Evolutionary conservation across 1,140 invertebrate genomes (phyloP), one percentile per base, ranked within the genome.

Genomic region (Pachypeltis micranthus): DNA sequence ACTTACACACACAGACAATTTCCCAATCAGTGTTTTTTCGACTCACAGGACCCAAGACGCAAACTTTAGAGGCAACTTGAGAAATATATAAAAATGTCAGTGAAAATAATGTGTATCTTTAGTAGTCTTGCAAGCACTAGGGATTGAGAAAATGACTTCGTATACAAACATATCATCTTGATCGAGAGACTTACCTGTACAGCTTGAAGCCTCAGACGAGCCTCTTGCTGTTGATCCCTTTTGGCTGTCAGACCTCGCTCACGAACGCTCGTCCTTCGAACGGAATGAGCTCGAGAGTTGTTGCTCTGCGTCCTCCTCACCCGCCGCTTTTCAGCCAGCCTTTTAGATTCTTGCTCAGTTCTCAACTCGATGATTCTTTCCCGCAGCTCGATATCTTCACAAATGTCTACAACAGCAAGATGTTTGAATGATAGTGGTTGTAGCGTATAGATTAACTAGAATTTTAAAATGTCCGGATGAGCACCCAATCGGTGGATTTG

Each of bases 181-280:
- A n/a, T n/a, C n/a, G n/a, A n/a, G n/a, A n/a, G n/a, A 69, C 64
- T 71, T 71, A 80, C 82, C 75, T 83, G 80, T 72, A 83, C 82
- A 54, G 82, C 83, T 73, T 83, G 79, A 70, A 85, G 74, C 66
- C 87, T 77, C 1, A 89, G 74, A 24, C 85, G 78, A 12, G 91
- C 91, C 77, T 98, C 95, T 74, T 96, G 93, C 54, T 89, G 83
- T 10, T 90, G 92, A 77, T 98, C 94, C 70, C 93, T 91, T 76
- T 94, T 92, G n/a, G 93, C 91, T 44, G 93, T 91, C 63, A 92
- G 79, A 61, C 87, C 90, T 75, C 95, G 96, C 73, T 98, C 93
- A 28, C 93, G 80, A 63, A 96, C 85, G n/a, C 92, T 96, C 27
- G 93, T 96, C 56, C 95, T 80, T 55, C 93, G 80, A 39, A 97